Percentiles rank a stretch among this genome's conserved stretches.
Evolutionary conservation across 2,113 vertebrate species (phyloP).

Genomic region (Spea multiplicata): DNA sequence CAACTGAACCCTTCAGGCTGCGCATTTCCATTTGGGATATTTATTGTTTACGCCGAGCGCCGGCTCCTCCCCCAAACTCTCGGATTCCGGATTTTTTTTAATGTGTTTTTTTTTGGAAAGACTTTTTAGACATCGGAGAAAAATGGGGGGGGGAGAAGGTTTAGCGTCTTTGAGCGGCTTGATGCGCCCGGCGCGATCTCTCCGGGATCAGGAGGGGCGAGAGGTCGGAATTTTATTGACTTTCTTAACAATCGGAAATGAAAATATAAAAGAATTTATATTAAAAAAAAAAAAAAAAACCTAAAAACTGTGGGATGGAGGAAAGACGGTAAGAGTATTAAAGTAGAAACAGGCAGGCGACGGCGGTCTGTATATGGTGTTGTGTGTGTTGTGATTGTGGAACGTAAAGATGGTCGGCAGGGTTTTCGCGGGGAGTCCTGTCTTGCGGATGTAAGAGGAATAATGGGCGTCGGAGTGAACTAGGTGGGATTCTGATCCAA

Average conservation of each 20-base stretch:
- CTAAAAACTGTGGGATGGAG: background rate
- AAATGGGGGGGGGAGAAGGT: background rate
- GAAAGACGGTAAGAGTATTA: background rate
- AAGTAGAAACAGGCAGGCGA: background rate
- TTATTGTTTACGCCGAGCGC: background rate
- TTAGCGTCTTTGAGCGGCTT: background rate
- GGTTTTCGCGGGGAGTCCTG: too few species aligned
- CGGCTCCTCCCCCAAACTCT: background rate
- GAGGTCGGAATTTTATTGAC: background rate
- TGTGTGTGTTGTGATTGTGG: too few species aligned
- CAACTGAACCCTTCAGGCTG: slow-evolving; percentile 58
- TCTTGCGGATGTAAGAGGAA: too few species aligned
- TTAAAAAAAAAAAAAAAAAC: background rate
- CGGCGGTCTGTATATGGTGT: too few species aligned
- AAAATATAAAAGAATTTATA: background rate
- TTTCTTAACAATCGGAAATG: background rate
- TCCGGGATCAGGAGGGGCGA: background rate
- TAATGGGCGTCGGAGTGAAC: too few species aligned
- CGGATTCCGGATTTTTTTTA: background rate
- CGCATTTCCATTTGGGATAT: background rate
- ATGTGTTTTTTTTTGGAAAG: background rate
- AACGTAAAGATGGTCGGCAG: too few species aligned
- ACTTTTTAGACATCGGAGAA: background rate
- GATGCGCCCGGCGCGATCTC: background rate
- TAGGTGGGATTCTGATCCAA: too few species aligned